Conservation (phyloP, 2,113 vertebrate genomes). For the Hypanus sabinus region DNA sequence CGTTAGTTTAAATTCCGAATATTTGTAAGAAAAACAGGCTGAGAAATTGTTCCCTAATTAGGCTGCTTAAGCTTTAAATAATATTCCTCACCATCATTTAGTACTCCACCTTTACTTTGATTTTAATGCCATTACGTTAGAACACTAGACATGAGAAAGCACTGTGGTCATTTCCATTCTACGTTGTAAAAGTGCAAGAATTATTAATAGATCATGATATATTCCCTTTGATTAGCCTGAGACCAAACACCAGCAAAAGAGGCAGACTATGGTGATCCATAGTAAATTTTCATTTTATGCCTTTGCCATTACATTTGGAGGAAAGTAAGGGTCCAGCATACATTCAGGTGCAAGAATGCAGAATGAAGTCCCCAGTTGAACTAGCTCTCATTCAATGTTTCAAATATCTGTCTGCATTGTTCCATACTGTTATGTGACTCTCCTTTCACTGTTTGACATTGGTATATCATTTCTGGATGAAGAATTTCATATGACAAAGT, state of each 20-base stretch:
- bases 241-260: too few species aligned
- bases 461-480: background rate
- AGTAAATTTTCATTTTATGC: background rate
- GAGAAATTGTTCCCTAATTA: background rate
- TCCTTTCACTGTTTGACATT: background rate
- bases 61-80: background rate
- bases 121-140: background rate
- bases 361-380: background rate
- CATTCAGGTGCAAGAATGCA: background rate
- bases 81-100: background rate
- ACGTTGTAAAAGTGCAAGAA: background rate
- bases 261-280: background rate
- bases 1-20: background rate
- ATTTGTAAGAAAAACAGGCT: background rate
- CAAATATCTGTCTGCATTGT: background rate
- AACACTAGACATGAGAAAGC: background rate
- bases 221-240: background rate
- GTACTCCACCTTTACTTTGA: too few species aligned
- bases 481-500: background rate
- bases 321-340: background rate
- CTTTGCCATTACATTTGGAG: background rate
- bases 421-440: background rate
- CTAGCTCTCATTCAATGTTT: background rate
- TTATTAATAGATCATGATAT: background rate
- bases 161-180: background rate